Conservation (phyloP, 2,888 invertebrate species). For the Aethes cnicana region DNA sequence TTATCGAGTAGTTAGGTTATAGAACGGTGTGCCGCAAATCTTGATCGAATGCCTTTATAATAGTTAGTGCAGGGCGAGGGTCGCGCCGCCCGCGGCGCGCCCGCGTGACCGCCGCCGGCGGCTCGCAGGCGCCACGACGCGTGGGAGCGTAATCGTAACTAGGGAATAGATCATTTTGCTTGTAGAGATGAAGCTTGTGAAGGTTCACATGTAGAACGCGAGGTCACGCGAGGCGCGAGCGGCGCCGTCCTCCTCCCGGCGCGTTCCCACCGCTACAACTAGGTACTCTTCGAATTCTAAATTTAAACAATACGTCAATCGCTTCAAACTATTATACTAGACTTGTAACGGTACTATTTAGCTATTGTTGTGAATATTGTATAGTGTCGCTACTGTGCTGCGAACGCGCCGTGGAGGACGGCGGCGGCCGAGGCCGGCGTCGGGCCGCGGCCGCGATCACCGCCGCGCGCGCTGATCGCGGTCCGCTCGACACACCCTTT, state of each 20-base stretch:
- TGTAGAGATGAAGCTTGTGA: conserved; percentile 8
- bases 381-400: conserved; percentile 44
- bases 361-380: conserved; percentile 68
- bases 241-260: conserved; percentile 40
- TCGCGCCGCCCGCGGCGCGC: conserved; percentile 39
- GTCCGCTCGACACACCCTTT: conserved; percentile 10
- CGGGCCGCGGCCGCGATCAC: conserved; percentile 16
- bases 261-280: conserved; percentile 49
- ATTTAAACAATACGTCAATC: conserved; percentile 64
- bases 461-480: conserved; percentile 12
- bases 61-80: conserved; percentile 28
- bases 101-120: conserved; percentile 33
- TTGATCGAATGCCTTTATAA: conserved; percentile 37
- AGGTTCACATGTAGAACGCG: conserved; percentile 19
- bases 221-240: conserved; percentile 32
- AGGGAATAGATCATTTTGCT: conserved; percentile 17
- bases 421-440: neutral
- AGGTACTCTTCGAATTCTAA: conserved; percentile 67
- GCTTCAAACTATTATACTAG: conserved; percentile 75
- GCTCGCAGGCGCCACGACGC: conserved; percentile 25
- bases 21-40: conserved; percentile 45
- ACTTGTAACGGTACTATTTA: conserved; percentile 71
- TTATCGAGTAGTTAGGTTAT: conserved; percentile 50
- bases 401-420: conserved; percentile 34
- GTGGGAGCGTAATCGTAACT: conserved; percentile 4